phyloP scores from a whole-genome alignment of 2,888 invertebrate genomes.

The Eilema sororculum region DNA sequence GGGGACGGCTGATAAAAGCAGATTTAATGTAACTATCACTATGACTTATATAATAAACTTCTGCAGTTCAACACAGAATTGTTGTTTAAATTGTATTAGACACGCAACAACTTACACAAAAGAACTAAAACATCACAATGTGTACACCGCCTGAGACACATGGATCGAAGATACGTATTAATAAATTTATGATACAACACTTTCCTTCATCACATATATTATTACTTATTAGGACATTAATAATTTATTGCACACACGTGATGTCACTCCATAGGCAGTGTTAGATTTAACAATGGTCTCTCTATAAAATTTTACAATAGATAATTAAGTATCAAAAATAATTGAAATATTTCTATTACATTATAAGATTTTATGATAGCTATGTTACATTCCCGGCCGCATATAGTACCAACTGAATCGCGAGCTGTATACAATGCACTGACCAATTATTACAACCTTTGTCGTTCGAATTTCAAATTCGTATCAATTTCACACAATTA shows the following conservation, averaged over 20 bases:
- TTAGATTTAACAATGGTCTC: slow-evolving; percentile 62
- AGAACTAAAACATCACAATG: slow-evolving; percentile 41
- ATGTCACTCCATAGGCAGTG: slow-evolving; percentile 65
- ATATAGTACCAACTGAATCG: slow-evolving; percentile 50
- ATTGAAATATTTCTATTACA: slow-evolving; percentile 67
- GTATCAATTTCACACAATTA: background rate
- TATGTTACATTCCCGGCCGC: slow-evolving; percentile 67
- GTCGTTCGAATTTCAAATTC: background rate
- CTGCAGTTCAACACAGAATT: slow-evolving; percentile 43
- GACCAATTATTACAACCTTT: slow-evolving; percentile 4
- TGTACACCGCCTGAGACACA: slow-evolving; percentile 35
- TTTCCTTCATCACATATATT: slow-evolving; percentile 35
- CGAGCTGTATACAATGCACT: slow-evolving; percentile 21
- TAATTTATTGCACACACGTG: slow-evolving; percentile 65
- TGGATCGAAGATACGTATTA: slow-evolving; percentile 28
- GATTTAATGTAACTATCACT: background rate
- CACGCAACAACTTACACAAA: slow-evolving; percentile 36
- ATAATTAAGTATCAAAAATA: slow-evolving; percentile 79
- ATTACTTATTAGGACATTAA: slow-evolving; percentile 56
- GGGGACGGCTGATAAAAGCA: slow-evolving; percentile 3
- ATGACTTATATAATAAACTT: slow-evolving; percentile 15
- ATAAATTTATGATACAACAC: slow-evolving; percentile 37
- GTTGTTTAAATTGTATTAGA: slow-evolving; percentile 43
- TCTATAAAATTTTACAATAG: slow-evolving; percentile 62
- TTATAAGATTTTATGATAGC: slow-evolving; percentile 57